A percentile compares a stretch with the other conserved stretches of the same genome.
Conservation (phyloP, 2,888 invertebrate species). For the Phoronis australis region DNA sequence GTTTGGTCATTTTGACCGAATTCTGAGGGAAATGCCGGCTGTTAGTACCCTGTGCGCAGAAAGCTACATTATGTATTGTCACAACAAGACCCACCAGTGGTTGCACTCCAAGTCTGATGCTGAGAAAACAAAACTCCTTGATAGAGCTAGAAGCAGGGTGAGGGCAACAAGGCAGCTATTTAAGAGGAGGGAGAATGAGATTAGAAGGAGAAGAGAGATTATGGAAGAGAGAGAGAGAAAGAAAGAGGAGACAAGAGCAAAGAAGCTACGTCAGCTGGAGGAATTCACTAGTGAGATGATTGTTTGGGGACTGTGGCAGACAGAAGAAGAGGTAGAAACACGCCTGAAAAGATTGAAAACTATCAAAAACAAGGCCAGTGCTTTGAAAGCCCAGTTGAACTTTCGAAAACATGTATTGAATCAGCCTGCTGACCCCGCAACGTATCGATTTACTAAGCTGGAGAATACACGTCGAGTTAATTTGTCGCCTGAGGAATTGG, state of each 20-base stretch:
- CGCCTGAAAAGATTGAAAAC: background rate
- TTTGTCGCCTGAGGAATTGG: background rate
- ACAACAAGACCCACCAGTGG: conserved; percentile 2
- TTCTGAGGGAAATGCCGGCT: background rate
- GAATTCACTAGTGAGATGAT: conserved; percentile 5
- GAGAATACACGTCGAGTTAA: background rate
- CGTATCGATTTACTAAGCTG: background rate
- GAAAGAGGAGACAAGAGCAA: too few relatives aligned
- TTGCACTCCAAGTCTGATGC: background rate
- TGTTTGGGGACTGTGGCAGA: conserved; percentile 12
- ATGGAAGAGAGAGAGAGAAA: conserved; percentile 5
- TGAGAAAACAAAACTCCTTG: background rate
- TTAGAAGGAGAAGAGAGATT: conserved; percentile 3
- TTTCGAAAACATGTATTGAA: background rate
- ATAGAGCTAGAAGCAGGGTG: background rate
- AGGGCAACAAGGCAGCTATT: conserved; percentile 1
- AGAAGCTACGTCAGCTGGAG: conserved; percentile 6
- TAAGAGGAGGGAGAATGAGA: conserved; percentile 3
- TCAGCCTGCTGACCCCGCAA: background rate
- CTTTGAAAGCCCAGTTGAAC: background rate
- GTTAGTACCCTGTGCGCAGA: background rate
- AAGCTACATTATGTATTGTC: conserved; percentile 1
- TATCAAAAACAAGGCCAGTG: background rate
- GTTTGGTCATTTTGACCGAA: background rate
- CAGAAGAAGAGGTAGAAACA: conserved; percentile 1